phyloP scores from a whole-genome alignment of 2,797 vertebrate genomes.

The Pangasius krempfi region DNA sequence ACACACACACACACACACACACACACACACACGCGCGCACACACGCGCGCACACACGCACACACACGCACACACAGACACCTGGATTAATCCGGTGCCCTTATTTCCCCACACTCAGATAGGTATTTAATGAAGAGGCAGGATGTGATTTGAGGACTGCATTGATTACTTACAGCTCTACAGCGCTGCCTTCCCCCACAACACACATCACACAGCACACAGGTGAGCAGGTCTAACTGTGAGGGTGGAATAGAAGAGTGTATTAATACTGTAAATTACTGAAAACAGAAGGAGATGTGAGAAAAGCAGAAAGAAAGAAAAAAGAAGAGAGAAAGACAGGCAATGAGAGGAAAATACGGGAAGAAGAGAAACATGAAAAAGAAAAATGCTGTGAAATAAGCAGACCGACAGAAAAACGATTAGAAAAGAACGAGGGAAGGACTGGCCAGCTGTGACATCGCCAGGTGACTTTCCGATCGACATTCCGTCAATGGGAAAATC shows the following conservation, averaged over 20 bases:
- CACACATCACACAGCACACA: slow-evolving; percentile 16
- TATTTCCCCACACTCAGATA: slow-evolving; percentile 56
- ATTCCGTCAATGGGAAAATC: background rate
- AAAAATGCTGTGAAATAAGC: background rate
- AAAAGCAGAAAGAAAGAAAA: background rate
- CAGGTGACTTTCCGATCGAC: background rate
- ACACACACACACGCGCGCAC: background rate
- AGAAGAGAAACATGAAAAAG: background rate
- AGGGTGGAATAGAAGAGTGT: background rate
- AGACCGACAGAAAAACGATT: background rate
- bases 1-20: background rate
- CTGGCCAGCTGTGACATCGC: background rate
- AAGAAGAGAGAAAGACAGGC: background rate
- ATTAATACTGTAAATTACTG: slow-evolving; percentile 18
- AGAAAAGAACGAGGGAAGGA: background rate
- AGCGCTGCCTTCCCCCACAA: slow-evolving; percentile 27
- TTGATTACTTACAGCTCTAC: slow-evolving; percentile 59
- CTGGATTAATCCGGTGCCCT: slow-evolving; percentile 52
- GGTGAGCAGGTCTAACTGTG: slow-evolving; percentile 20
- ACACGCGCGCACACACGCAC: slow-evolving; percentile 3
- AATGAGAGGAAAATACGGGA: background rate
- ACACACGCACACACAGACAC: slow-evolving; percentile 27
- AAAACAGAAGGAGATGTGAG: background rate
- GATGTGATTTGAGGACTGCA: slow-evolving; percentile 61
- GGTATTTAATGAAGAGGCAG: slow-evolving; percentile 62